phyloP scores from a whole-genome alignment of 64 coral and sea anemone species.

The Pocillopora verrucosa region DNA sequence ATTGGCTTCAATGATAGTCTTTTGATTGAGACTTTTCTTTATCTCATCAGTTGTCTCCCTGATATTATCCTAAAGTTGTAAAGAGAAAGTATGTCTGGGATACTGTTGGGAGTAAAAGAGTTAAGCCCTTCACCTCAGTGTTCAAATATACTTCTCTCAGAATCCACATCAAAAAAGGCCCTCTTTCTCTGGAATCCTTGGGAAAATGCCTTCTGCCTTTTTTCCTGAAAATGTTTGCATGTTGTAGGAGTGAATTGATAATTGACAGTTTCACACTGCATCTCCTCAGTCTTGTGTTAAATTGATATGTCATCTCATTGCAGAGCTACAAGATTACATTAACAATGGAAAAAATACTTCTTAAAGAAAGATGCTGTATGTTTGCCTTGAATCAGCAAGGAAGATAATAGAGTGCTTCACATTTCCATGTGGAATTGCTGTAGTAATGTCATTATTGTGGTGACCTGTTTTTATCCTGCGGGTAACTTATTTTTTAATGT shows the following conservation, averaged over 20 bases:
- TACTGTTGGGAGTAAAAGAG: too few species aligned
- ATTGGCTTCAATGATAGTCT: too few species aligned
- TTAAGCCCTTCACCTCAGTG: too few species aligned
- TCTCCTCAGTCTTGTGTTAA: background rate
- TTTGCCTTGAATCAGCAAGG: background rate
- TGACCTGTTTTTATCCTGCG: slow-evolving; percentile 35
- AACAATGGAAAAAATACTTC: background rate
- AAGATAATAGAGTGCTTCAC: slow-evolving; percentile 10
- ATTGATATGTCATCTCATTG: background rate
- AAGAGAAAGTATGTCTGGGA: too few species aligned
- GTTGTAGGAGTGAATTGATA: too few species aligned
- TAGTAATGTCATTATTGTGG: slow-evolving; percentile 17
- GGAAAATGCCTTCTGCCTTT: background rate
- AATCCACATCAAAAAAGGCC: too few species aligned
- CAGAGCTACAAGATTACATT: slow-evolving; percentile 38
- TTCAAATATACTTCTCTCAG: too few species aligned
- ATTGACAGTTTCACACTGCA: too few species aligned
- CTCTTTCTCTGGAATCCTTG: too few species aligned
- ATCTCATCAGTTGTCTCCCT: too few species aligned
- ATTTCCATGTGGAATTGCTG: slow-evolving; percentile 4
- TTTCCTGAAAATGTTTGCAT: background rate
- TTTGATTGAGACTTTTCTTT: too few species aligned
- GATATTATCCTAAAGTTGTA: too few species aligned
- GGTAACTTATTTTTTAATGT: slow-evolving; percentile 56
- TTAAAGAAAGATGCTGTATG: background rate